phyloP scores from a whole-genome alignment of 2,888 invertebrate genomes.

The Zhengitettix transpicula region DNA sequence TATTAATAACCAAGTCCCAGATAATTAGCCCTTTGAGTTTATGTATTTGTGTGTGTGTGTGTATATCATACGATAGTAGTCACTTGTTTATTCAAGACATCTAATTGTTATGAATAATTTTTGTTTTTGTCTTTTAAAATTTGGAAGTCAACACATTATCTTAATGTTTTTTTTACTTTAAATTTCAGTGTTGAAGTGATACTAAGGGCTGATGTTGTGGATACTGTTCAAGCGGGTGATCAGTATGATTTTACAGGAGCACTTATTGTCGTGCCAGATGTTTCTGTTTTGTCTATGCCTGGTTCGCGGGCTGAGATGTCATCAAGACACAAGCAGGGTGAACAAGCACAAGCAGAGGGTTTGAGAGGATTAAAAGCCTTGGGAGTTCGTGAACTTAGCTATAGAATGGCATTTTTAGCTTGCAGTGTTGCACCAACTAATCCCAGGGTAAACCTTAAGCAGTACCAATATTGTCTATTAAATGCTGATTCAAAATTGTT shows the following conservation, averaged over 20 bases:
- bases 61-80: too few species aligned
- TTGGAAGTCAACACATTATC: too few species aligned
- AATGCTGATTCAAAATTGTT: not conserved
- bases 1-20: not conserved
- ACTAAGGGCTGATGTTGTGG: conserved; percentile 87
- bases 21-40: too few species aligned
- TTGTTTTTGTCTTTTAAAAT: too few species aligned
- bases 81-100: too few species aligned
- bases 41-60: too few species aligned
- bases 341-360: conserved; percentile 63
- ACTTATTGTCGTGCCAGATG: conserved; percentile 93
- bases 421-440: conserved; percentile 81
- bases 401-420: conserved; percentile 83
- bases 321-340: conserved; percentile 52
- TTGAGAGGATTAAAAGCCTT: conserved; percentile 72
- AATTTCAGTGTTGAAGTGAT: conserved; percentile 65
- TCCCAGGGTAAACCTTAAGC: conserved; percentile 37
- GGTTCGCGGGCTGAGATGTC: conserved; percentile 73
- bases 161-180: too few species aligned
- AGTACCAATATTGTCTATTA: not conserved
- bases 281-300: conserved; percentile 68
- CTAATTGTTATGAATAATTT: too few species aligned
- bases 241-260: conserved; percentile 88
- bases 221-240: conserved; percentile 80
- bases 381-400: conserved; percentile 72